A percentile compares a stretch with the other conserved stretches of the same genome.
phyloP scores from a whole-genome alignment of 2,888 invertebrate species.

The Phlogophora meticulosa region DNA sequence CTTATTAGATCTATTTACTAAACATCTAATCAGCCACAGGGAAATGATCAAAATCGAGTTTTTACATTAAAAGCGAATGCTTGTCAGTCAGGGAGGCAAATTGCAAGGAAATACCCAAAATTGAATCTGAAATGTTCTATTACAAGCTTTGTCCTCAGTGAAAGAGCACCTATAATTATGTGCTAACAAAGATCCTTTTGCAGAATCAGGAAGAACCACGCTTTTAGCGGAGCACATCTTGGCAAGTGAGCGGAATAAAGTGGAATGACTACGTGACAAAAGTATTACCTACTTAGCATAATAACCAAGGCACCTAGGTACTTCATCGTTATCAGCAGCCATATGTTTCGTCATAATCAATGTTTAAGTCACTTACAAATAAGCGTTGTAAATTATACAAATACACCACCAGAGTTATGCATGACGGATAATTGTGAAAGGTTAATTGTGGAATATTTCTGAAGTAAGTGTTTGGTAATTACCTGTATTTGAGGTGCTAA shows the following conservation, averaged over 20 bases:
- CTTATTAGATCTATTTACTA: no score
- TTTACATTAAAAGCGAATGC: no score
- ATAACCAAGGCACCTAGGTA: constrained; percentile 12
- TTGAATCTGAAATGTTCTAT: no score
- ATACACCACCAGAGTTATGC: constrained; percentile 6
- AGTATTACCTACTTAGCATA: constrained; percentile 21
- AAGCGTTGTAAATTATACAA: constrained; percentile 31
- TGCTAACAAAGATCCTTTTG: no score
- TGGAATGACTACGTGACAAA: constrained; percentile 23
- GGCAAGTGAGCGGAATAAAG: background rate
- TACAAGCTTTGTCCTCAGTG: no score
- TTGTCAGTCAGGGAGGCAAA: no score
- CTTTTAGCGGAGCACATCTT: background rate
- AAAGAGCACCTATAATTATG: no score
- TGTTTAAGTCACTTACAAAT: constrained; percentile 24
- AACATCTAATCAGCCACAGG: no score
- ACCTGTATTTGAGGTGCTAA: constrained; percentile 88
- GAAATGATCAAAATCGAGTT: no score
- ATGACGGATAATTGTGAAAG: constrained; percentile 4
- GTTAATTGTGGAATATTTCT: constrained; percentile 8
- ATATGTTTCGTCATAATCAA: constrained; percentile 34
- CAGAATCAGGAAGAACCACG: background rate
- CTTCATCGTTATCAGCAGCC: constrained; percentile 38
- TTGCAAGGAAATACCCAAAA: no score
- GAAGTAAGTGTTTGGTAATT: constrained; percentile 42